These are phyloP conservation scores for Probaryconus sp. DNA, from an alignment of 1,140 invertebrate species.

Conservation along the genomic window DNA sequence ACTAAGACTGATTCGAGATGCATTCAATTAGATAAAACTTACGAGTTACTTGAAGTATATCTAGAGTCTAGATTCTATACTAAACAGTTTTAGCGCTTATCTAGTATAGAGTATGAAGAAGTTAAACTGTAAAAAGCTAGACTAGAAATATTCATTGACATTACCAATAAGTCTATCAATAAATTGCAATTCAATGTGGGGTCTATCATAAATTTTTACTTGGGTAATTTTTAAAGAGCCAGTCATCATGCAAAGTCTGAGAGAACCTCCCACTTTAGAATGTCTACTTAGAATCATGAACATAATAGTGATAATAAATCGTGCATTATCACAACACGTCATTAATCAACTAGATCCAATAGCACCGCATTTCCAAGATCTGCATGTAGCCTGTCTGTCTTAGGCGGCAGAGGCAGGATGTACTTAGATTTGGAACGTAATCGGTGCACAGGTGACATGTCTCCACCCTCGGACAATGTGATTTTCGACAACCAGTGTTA, in stretches of 20 bases:
- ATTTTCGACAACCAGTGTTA: constrained; percentile 96
- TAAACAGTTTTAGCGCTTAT: too few species aligned
- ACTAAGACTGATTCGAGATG: too few species aligned
- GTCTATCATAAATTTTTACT: too few species aligned
- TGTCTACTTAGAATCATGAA: constrained; percentile 10
- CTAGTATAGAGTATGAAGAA: too few species aligned
- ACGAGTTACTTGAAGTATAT: too few species aligned
- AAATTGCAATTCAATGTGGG: too few species aligned
- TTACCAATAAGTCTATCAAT: too few species aligned
- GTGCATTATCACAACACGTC: constrained; percentile 36
- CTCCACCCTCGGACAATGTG: constrained; percentile 93
- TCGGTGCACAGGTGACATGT: constrained; percentile 85
- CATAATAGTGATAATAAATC: constrained; percentile 3
- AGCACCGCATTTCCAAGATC: constrained; percentile 65
- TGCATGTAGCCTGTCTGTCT: constrained; percentile 73
- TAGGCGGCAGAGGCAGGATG: constrained; percentile 80
- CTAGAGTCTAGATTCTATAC: too few species aligned
- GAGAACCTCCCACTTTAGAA: constrained; percentile 8
- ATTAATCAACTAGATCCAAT: constrained; percentile 32
- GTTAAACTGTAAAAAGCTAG: too few species aligned
- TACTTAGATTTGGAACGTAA: constrained; percentile 91
- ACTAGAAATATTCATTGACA: too few species aligned
- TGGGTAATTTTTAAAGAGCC: too few species aligned
- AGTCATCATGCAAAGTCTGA: constrained; percentile 43
- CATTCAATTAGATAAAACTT: too few species aligned